Evolutionary conservation across 2,888 invertebrate genomes (phyloP).

Genomic region (Laspeyria flexula): DNA sequence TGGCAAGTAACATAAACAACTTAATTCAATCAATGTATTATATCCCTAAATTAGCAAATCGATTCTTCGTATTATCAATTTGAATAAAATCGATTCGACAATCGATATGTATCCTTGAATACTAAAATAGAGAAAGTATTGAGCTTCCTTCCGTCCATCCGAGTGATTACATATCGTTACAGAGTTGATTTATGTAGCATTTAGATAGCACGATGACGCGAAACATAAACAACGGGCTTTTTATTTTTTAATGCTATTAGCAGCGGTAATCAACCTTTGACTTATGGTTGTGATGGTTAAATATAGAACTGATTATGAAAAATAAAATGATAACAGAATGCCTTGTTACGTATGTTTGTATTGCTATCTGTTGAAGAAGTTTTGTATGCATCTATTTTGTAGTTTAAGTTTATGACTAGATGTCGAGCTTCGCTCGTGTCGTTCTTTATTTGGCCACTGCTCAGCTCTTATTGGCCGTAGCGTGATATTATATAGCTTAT

Average conservation of each 20-base stretch:
- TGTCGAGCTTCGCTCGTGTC: no score
- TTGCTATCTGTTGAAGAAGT: no score
- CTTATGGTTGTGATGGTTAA: not conserved
- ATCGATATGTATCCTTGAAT: constrained; percentile 39
- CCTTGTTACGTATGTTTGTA: no score
- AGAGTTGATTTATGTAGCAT: constrained; percentile 32
- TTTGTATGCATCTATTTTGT: no score
- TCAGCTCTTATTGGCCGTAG: no score
- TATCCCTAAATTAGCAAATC: no score
- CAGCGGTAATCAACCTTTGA: constrained; percentile 8
- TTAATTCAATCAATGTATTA: no score
- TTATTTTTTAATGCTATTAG: constrained; percentile 5
- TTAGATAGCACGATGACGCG: constrained; percentile 35
- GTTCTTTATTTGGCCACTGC: no score
- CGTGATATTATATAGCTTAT: no score
- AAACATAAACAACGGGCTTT: constrained; percentile 34
- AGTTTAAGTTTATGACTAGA: no score
- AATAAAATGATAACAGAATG: not conserved
- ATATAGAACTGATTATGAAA: not conserved
- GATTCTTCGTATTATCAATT: constrained; percentile 28
- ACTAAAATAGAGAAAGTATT: constrained; percentile 40
- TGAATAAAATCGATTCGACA: not conserved
- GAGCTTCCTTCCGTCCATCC: constrained; percentile 38
- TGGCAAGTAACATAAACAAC: no score
- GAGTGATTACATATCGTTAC: constrained; percentile 16